phyloP scores from a whole-genome alignment of 2,797 vertebrate species.

The Psittacula echo region DNA sequence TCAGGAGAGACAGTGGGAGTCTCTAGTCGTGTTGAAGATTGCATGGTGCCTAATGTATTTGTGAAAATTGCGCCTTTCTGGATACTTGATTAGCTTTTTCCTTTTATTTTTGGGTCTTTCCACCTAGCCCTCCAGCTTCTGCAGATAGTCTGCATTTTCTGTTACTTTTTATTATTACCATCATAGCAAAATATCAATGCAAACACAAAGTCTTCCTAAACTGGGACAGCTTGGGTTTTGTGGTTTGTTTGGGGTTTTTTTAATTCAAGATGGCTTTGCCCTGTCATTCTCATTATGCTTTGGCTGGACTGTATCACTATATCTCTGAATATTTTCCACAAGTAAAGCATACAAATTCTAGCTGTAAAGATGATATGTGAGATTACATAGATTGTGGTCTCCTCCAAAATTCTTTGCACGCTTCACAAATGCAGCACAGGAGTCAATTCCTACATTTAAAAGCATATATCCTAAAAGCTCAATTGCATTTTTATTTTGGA shows the following conservation, averaged over 20 bases:
- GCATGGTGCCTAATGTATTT: not conserved
- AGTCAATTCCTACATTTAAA: not conserved
- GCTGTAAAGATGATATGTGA: not conserved
- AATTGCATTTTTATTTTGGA: not conserved
- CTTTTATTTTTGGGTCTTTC: not conserved
- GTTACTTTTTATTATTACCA: constrained; percentile 40
- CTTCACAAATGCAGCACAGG: not conserved
- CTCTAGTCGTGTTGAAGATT: not conserved
- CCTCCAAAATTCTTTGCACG: not conserved
- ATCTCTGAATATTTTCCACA: not conserved
- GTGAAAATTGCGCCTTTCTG: not conserved
- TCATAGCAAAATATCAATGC: constrained; percentile 12
- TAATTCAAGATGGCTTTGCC: not conserved
- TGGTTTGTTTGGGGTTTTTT: not conserved
- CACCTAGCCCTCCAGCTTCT: not conserved
- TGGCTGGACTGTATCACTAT: not conserved
- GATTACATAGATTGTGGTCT: not conserved
- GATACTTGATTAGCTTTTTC: not conserved
- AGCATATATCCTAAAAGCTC: not conserved
- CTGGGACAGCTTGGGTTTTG: not conserved
- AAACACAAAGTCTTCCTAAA: not conserved
- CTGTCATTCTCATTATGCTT: not conserved
- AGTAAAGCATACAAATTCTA: not conserved
- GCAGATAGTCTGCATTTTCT: not conserved
- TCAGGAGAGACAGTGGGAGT: not conserved